Percentiles rank a stretch among this genome's conserved stretches.
Conservation (phyloP, 2,113 vertebrate genomes). For the Thryonomys swinderianus region DNA sequence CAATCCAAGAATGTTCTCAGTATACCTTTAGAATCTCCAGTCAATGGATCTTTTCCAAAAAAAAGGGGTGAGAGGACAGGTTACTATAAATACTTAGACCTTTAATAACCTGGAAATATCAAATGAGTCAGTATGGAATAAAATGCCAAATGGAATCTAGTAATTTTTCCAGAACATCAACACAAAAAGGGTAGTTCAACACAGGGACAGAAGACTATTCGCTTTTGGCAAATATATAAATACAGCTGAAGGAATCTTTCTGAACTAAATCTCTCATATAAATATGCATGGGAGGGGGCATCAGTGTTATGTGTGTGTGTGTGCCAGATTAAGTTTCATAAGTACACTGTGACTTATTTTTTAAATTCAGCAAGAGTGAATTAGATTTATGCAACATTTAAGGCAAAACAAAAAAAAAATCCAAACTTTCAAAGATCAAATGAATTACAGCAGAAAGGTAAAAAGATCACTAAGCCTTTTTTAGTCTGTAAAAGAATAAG, state of each 20-base stretch:
- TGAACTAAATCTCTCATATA: background rate
- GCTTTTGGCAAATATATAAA: conserved; percentile 7
- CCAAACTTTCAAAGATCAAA: background rate
- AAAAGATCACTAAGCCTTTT: background rate
- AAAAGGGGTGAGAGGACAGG: background rate
- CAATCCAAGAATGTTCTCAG: background rate
- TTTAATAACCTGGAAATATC: conserved; percentile 72
- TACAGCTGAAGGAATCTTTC: background rate
- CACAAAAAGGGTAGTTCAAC: conserved; percentile 27
- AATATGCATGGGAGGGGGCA: background rate
- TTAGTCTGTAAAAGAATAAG: background rate
- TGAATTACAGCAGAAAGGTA: conserved; percentile 14
- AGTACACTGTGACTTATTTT: background rate
- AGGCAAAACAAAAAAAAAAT: background rate
- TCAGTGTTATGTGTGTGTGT: background rate
- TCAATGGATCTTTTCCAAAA: background rate
- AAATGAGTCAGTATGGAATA: conserved; percentile 67
- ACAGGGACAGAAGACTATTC: conserved; percentile 15
- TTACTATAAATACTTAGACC: conserved; percentile 51
- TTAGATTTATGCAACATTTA: conserved; percentile 33
- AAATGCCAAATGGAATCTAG: conserved; percentile 62
- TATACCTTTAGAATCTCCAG: background rate
- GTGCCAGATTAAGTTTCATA: background rate
- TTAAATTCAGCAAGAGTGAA: background rate
- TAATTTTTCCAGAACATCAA: conserved; percentile 63